Conservation (phyloP, 1,140 invertebrate species). For the Apis laboriosa region DNA sequence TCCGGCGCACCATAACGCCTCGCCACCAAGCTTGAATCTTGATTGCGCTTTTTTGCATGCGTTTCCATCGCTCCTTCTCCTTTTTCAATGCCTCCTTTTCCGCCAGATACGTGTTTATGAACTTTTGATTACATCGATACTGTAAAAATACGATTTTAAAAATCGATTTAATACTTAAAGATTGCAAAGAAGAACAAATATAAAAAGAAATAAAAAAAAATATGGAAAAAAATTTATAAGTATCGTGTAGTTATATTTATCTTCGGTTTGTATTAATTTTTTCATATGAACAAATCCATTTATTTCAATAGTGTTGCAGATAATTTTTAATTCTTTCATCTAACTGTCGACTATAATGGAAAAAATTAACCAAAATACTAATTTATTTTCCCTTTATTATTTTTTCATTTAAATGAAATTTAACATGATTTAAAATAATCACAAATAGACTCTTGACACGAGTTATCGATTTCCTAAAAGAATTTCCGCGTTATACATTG, state of each 20-base stretch:
- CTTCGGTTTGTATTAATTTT: not conserved
- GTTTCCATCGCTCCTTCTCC: slow-evolving; percentile 69
- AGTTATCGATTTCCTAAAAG: slow-evolving; percentile 62
- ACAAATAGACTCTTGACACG: slow-evolving; percentile 45
- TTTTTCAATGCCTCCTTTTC: slow-evolving; percentile 70
- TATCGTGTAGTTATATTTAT: not conserved
- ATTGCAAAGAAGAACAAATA: not conserved
- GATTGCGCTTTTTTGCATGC: slow-evolving; percentile 72
- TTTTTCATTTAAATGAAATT: not conserved
- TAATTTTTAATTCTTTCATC: too few species aligned
- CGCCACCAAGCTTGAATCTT: slow-evolving; percentile 87
- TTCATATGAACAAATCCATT: too few species aligned
- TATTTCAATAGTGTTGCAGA: too few species aligned
- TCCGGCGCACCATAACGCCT: slow-evolving; percentile 85
- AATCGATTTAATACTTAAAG: slow-evolving; percentile 1
- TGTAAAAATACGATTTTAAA: slow-evolving; percentile 55
- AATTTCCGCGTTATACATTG: slow-evolving; percentile 51
- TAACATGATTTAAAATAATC: slow-evolving; percentile 23
- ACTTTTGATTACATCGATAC: slow-evolving; percentile 74
- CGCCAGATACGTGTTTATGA: slow-evolving; percentile 76
- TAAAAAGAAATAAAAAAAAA: not conserved
- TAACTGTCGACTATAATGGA: too few species aligned
- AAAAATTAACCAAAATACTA: too few species aligned
- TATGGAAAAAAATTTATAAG: too few species aligned
- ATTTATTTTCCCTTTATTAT: not conserved